These are phyloP conservation scores for Acrobasis suavella DNA, from an alignment of 2,888 invertebrate species.

Conservation along the genomic window DNA sequence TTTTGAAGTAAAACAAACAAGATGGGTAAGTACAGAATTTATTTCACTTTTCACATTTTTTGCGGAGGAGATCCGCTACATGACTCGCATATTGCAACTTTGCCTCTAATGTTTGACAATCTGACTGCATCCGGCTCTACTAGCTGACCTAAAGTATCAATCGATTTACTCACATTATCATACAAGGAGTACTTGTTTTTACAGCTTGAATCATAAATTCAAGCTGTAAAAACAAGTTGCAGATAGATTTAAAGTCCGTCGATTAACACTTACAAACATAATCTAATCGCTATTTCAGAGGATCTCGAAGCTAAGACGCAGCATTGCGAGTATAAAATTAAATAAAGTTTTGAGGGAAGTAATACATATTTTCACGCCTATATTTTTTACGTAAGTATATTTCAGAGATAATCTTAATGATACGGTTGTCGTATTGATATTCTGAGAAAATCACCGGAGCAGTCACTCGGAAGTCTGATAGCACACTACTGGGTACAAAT, in stretches of 20 bases:
- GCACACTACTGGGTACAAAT: too few relatives aligned
- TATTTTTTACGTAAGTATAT: too few relatives aligned
- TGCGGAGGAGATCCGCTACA: constrained; percentile 4
- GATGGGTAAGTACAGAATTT: constrained; percentile 2
- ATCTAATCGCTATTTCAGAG: not conserved
- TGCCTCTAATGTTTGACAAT: not conserved
- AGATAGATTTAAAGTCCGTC: not conserved
- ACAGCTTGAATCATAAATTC: too few relatives aligned
- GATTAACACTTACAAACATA: not conserved
- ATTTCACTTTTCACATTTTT: constrained; percentile 11
- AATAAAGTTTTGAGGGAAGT: too few relatives aligned
- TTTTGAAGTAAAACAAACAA: constrained; percentile 5
- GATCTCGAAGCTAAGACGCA: not conserved
- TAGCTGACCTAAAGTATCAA: not conserved
- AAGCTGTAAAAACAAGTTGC: not conserved
- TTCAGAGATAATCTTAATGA: too few relatives aligned
- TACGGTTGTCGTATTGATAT: too few relatives aligned
- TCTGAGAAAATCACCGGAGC: too few relatives aligned
- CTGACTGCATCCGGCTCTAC: not conserved
- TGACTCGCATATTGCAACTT: not conserved
- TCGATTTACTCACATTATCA: too few relatives aligned
- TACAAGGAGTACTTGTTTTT: too few relatives aligned
- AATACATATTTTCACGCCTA: too few relatives aligned
- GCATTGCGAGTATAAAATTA: not conserved
- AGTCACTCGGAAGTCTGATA: too few relatives aligned